Evolutionary conservation across 2,888 invertebrate species (phyloP), one percentile per base, ranked within the genome.

Genomic region (Tanytarsus gracilentus): DNA sequence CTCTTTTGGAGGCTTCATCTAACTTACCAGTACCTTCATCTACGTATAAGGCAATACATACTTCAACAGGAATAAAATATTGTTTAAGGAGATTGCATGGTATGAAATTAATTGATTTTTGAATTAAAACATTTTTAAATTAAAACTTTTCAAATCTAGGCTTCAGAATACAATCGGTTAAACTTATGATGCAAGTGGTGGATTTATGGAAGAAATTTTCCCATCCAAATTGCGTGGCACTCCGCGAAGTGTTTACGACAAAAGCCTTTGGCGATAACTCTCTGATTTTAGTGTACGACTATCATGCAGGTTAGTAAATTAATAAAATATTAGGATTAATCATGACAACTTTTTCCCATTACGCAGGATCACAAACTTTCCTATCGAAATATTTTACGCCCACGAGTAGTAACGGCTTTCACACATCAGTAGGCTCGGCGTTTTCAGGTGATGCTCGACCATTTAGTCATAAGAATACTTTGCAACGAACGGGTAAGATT

Each of bases 201-300:
- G 96, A 97, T 67, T 81, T 86, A 78, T 98, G 98, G 98, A 94
- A 93, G 72, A 88, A 92, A 74, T 78, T 98, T 61, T 85, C 86
- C 69, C 97, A 98, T 76, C 90, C 96, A 67, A 97, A 97, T 78
- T 82, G 98, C 66, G 91, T 97, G 62, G 88, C 88, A 67, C 77
- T 98, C 62, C 83, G 89, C 69, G 95, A 97, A 72, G 88, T 91
- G 66, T 95, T 97, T 76, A 88, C 91, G 33, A 96, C 97, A 39
- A 92, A 94, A 77, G 88, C 89, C 50, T 99, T 98, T 75, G 92
- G 92, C 67, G 98, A 98, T 77, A 86, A 88, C 76, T 96, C 98
- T 61, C 82, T 97, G 79, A 84, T 98, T 66, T 88, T 98, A 75
- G 93, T 96, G 61, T 98, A 96, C 75, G 94, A 96, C 71, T 98